Conservation (phyloP, 1,140 invertebrate genomes). For the Pteromalus puparum region DNA sequence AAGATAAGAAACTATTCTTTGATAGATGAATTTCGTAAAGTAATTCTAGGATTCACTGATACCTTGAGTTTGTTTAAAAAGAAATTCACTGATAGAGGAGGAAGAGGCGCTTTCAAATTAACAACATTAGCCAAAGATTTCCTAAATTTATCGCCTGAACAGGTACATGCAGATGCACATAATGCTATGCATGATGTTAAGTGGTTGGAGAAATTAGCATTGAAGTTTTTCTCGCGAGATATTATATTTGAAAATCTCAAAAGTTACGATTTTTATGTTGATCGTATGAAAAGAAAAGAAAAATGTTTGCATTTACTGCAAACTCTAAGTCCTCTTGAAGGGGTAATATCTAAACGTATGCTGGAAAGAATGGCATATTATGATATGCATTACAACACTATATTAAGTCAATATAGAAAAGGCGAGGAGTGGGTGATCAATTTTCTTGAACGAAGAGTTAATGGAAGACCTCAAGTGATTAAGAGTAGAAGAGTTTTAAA, state of each 20-base stretch:
- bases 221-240: background rate
- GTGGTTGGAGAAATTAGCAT: background rate
- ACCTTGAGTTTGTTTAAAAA: constrained; percentile 17
- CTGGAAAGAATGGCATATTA: background rate
- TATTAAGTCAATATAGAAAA: background rate
- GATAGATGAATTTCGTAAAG: constrained; percentile 3
- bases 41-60: constrained; percentile 22
- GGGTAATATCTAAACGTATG: background rate
- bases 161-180: background rate
- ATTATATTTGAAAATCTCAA: background rate
- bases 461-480: background rate
- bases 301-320: background rate
- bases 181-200: background rate
- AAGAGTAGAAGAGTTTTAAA: background rate
- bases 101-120: background rate
- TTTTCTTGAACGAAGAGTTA: background rate
- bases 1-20: constrained; percentile 8
- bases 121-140: background rate
- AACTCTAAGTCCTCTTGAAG: background rate
- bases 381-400: background rate
- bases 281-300: background rate
- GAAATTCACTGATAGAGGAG: constrained; percentile 4
- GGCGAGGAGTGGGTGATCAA: background rate
- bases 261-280: too few relatives aligned
- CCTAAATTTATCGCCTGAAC: background rate